A percentile compares a stretch with the other conserved stretches of the same genome.
Conservation (phyloP, 2,797 vertebrate species). For the Sebastes matsubarae region DNA sequence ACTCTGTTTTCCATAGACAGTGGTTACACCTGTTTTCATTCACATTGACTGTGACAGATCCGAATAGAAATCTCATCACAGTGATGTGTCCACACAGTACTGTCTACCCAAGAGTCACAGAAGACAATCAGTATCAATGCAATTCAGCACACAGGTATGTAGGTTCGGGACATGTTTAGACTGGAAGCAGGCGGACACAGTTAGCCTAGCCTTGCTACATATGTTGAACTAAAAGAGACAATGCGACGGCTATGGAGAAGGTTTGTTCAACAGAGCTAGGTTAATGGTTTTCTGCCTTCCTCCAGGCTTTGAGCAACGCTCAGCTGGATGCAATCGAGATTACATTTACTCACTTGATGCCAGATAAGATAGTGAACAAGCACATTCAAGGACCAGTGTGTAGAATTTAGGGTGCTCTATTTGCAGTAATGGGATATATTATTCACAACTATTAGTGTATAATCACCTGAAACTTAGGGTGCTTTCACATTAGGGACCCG, state of each 20-base stretch:
- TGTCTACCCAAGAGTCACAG: neutral
- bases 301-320: neutral
- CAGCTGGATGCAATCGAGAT: too few species aligned
- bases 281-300: neutral
- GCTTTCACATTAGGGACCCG: too few species aligned
- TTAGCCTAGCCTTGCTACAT: neutral
- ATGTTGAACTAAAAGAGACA: neutral
- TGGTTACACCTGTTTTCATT: conserved; percentile 32
- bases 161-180: neutral
- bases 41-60: neutral
- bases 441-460: too few species aligned
- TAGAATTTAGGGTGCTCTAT: too few species aligned
- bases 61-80: neutral
- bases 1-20: neutral
- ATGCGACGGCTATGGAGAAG: neutral
- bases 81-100: neutral
- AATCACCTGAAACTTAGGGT: too few species aligned
- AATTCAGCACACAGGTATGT: too few species aligned
- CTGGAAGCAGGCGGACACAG: neutral
- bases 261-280: neutral
- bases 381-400: too few species aligned
- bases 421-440: too few species aligned
- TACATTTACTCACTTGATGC: too few species aligned
- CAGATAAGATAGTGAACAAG: too few species aligned
- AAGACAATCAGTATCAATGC: neutral